Percentiles rank a stretch among this genome's conserved stretches.
phyloP scores from a whole-genome alignment of 2,888 invertebrate species.

The Metallyticus violacea region DNA sequence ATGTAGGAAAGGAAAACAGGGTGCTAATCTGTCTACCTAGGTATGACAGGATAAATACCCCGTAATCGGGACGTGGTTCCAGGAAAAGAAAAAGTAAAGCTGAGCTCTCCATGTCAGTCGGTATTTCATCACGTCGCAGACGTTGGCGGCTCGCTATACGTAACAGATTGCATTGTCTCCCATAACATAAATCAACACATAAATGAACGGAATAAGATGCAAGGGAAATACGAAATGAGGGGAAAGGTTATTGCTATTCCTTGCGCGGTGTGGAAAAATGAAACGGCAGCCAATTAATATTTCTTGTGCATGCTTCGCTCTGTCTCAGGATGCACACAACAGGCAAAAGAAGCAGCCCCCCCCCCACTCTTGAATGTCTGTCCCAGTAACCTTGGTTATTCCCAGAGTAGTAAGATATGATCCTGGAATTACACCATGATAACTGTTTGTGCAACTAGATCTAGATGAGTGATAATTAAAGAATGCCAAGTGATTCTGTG shows the following conservation, averaged over 20 bases:
- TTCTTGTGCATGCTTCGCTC: neutral
- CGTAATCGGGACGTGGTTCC: neutral
- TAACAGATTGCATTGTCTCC: slow-evolving; percentile 3
- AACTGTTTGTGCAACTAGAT: too few relatives aligned
- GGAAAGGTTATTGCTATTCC: slow-evolving; percentile 2
- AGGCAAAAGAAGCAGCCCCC: too few relatives aligned
- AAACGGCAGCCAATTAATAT: slow-evolving; percentile 6
- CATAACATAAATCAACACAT: slow-evolving; percentile 8
- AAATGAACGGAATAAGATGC: neutral
- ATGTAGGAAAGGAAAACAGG: too few relatives aligned
- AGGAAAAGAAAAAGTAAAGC: neutral
- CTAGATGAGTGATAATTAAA: too few relatives aligned
- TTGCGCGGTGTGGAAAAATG: neutral
- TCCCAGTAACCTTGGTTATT: too few relatives aligned
- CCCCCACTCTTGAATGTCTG: neutral
- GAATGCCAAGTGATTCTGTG: too few relatives aligned
- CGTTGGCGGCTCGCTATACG: neutral
- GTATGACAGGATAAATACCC: neutral
- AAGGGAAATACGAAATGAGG: neutral
- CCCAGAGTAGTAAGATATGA: too few relatives aligned
- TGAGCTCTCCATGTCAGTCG: neutral
- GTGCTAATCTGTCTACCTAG: too few relatives aligned
- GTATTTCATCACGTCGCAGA: slow-evolving; percentile 7
- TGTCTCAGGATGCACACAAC: neutral
- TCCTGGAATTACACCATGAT: too few relatives aligned